Evolutionary conservation across 1,140 invertebrate species (phyloP).

Genomic region (Diuraphis noxia): DNA sequence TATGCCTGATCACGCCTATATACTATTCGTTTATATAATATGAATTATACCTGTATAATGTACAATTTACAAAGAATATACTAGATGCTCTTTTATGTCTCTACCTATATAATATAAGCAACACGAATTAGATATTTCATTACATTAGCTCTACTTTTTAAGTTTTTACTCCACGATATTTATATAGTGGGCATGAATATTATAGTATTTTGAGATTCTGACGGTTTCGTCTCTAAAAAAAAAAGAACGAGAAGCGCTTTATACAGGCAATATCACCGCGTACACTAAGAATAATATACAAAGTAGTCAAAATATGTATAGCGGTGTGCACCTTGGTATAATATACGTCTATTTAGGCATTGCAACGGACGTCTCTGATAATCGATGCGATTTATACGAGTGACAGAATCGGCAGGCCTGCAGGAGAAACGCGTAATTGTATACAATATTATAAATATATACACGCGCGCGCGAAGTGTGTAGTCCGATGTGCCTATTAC

Average conservation of each 20-base stretch:
- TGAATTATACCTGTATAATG: too few species aligned
- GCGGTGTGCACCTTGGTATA: neutral
- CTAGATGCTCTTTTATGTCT: too few species aligned
- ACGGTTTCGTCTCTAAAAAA: neutral
- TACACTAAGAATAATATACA: neutral
- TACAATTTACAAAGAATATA: too few species aligned
- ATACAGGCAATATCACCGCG: neutral
- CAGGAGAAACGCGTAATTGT: neutral
- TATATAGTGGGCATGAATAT: neutral
- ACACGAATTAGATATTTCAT: too few species aligned
- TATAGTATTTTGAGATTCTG: neutral
- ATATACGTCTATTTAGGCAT: neutral
- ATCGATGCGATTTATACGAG: slow-evolving; percentile 7
- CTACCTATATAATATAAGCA: too few species aligned
- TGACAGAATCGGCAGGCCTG: neutral
- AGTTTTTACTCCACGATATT: too few species aligned
- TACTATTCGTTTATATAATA: too few species aligned
- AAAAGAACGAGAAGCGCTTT: neutral
- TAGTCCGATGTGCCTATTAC: neutral
- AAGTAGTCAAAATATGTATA: neutral
- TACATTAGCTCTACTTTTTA: too few species aligned
- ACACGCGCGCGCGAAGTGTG: neutral
- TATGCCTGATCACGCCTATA: too few species aligned
- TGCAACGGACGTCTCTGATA: neutral
- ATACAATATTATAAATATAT: slow-evolving; percentile 10